These are phyloP conservation scores for Malurus elegans DNA, from an alignment of 2,113 vertebrate genomes.

Conservation along the genomic window DNA sequence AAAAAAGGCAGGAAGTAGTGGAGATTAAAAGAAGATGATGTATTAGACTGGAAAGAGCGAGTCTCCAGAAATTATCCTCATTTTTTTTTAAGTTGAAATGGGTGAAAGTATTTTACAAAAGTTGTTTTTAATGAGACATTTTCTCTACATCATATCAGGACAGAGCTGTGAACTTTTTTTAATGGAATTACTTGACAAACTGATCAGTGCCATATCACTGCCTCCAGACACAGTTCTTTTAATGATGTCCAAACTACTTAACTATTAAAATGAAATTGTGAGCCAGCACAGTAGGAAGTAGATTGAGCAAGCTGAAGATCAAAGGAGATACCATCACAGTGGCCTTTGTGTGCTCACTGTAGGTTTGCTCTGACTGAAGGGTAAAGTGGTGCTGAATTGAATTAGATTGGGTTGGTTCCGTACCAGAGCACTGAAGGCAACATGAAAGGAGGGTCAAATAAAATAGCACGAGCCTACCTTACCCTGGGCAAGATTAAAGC, in stretches of 20 bases:
- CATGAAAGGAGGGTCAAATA: slow-evolving; percentile 44
- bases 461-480: not conserved
- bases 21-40: slow-evolving; percentile 64
- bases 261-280: slow-evolving; percentile 71
- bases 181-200: slow-evolving; percentile 62
- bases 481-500: not conserved
- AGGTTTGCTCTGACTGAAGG: slow-evolving; percentile 55
- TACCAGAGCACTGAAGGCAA: not conserved
- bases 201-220: slow-evolving; percentile 65
- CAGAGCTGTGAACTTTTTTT: slow-evolving; percentile 67
- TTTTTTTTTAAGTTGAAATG: slow-evolving; percentile 64
- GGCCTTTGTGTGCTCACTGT: slow-evolving; percentile 29
- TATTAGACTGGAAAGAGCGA: slow-evolving; percentile 56
- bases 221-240: slow-evolving; percentile 66
- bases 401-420: slow-evolving; percentile 32
- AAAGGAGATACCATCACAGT: slow-evolving; percentile 62
- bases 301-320: slow-evolving; percentile 57
- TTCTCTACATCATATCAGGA: slow-evolving; percentile 61
- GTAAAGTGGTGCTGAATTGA: slow-evolving; percentile 45
- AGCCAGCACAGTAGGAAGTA: slow-evolving; percentile 58
- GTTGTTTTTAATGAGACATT: slow-evolving; percentile 67
- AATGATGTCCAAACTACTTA: slow-evolving; percentile 72
- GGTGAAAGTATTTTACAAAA: slow-evolving; percentile 68
- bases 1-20: slow-evolving; percentile 12
- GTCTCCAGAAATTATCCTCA: slow-evolving; percentile 66